Evolutionary conservation across 2,888 invertebrate genomes (phyloP).

Genomic region (Anthophora plumipes): DNA sequence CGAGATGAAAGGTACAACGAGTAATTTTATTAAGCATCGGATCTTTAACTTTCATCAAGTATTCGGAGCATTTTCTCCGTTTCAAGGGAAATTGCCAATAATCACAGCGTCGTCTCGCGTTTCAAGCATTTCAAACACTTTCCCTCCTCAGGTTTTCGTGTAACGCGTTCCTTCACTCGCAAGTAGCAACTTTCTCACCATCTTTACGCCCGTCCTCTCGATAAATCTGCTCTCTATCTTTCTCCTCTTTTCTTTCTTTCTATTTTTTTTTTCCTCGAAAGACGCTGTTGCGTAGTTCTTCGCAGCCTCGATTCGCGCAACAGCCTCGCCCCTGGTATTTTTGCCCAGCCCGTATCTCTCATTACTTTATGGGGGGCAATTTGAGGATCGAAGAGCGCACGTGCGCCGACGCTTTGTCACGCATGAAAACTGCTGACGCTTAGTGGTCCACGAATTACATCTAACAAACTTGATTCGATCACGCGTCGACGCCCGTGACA

Average conservation of each 20-base stretch:
- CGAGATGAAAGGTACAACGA: background rate
- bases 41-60: background rate
- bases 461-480: conserved; percentile 35
- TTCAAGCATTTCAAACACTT: conserved; percentile 16
- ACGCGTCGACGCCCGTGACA: background rate
- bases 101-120: conserved; percentile 16
- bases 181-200: conserved; percentile 10
- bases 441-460: background rate
- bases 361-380: conserved; percentile 70
- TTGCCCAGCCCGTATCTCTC: conserved; percentile 70
- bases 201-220: conserved; percentile 18
- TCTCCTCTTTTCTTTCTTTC: conserved; percentile 1
- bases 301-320: conserved; percentile 32
- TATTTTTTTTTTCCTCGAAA: background rate
- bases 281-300: conserved; percentile 26
- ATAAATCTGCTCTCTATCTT: conserved; percentile 43
- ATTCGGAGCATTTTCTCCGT: conserved; percentile 15
- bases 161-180: background rate
- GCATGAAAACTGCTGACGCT: conserved; percentile 6
- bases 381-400: conserved; percentile 38
- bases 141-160: background rate
- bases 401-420: conserved; percentile 33
- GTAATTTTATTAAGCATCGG: background rate
- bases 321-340: conserved; percentile 66
- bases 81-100: conserved; percentile 28